These are phyloP conservation scores for Holotrichia oblita DNA, from an alignment of 1,140 invertebrate species.

Conservation along the genomic window DNA sequence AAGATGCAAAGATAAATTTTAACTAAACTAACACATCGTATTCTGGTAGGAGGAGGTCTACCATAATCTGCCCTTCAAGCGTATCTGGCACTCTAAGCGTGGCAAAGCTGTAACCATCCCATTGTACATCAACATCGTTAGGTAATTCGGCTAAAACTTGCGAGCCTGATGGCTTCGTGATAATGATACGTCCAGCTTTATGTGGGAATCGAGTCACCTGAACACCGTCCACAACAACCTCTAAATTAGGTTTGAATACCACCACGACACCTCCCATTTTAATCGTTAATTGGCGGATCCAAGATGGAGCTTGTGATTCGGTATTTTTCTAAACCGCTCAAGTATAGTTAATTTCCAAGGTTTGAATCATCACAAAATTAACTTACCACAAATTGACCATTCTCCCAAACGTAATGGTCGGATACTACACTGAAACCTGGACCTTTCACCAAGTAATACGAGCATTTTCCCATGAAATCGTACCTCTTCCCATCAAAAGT, in stretches of 20 bases:
- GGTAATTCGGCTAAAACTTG: not conserved
- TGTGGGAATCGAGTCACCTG: not conserved
- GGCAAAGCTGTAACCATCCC: too few species aligned
- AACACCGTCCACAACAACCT: not conserved
- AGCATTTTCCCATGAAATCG: constrained; percentile 90
- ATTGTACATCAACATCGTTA: too few species aligned
- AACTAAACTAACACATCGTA: too few species aligned
- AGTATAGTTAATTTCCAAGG: not conserved
- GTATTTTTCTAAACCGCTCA: not conserved
- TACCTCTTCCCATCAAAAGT: constrained; percentile 86
- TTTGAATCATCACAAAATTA: not conserved
- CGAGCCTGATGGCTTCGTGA: constrained; percentile 1
- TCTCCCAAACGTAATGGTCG: not conserved
- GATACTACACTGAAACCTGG: not conserved
- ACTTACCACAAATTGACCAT: constrained; percentile 12
- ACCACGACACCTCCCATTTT: not conserved
- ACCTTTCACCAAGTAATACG: constrained; percentile 73
- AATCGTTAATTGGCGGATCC: not conserved
- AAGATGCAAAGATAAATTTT: too few species aligned
- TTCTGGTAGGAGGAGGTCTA: too few species aligned
- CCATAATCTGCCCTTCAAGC: too few species aligned
- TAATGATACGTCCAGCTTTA: not conserved
- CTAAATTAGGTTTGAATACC: constrained; percentile 10
- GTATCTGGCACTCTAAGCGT: too few species aligned
- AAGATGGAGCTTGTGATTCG: not conserved